A percentile compares a stretch with the other conserved stretches of the same genome.
Evolutionary conservation across 2,113 vertebrate species (phyloP).

Genomic region (Glaucidium brasilianum): DNA sequence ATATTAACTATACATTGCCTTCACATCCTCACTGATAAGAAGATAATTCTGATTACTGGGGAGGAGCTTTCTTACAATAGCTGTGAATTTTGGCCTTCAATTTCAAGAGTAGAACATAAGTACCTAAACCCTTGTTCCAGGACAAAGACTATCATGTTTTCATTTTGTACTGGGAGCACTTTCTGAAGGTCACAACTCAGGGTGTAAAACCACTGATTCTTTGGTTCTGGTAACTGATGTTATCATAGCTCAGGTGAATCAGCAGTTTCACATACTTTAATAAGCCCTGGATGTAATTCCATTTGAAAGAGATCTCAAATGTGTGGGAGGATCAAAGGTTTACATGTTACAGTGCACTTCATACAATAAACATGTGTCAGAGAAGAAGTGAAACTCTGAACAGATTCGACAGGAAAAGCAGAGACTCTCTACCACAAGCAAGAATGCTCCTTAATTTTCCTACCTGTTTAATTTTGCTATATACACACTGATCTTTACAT

Average conservation of each 20-base stretch:
- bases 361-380: not conserved
- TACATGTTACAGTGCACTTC: not conserved
- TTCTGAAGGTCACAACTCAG: not conserved
- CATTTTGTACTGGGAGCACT: not conserved
- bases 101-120: not conserved
- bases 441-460: not conserved
- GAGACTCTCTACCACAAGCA: not conserved
- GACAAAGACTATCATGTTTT: not conserved
- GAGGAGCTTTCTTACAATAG: not conserved
- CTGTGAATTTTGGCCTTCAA: not conserved
- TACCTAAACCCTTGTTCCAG: not conserved
- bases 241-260: not conserved
- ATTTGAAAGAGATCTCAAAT: not conserved
- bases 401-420: not conserved
- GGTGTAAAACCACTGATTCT: not conserved
- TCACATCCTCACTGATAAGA: not conserved
- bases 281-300: not conserved
- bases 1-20: not conserved
- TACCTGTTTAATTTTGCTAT: not conserved
- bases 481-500: not conserved
- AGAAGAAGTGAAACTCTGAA: not conserved
- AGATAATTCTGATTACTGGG: not conserved
- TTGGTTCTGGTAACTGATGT: not conserved
- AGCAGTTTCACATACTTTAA: not conserved
- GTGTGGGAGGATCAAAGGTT: not conserved